Evolutionary conservation across 2,888 invertebrate species (phyloP), one percentile per base, ranked within the genome.

Genomic region (Drosophila nigricruria): DNA sequence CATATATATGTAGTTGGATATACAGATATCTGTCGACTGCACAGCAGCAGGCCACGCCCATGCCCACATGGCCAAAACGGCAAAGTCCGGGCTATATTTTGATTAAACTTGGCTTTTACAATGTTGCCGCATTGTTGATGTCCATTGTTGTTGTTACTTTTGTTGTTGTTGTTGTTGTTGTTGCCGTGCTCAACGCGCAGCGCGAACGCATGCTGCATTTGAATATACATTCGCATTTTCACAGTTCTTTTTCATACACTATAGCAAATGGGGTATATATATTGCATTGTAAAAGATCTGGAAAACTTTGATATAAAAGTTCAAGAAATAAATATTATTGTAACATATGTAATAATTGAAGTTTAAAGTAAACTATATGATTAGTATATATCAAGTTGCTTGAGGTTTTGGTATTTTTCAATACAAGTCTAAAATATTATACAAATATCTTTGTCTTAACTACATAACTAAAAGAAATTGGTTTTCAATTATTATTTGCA

Each of bases 41-140:
- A 49, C 47, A 30, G 30, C 1, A 5, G 16, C 38, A 16, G 18
- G 63, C 81, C 58, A 43, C 65, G 45, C 43, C 43, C 70, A 47
- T 38, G 43, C 32, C 25, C 38, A 60, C 71, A 47, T 25, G 45
- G 49, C 53, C 27, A 47, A 23, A 43, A 34, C 23, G 23, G 56
- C 32, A 27, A 23, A 50, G 59, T 71, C 60, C 45, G 52, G 59
- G 68, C 81, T 59, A 79, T 76, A 82, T 87, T 87, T 82, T 84
- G 84, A 84, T 84, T 87, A 87, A 87, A 87, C 85, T 87, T 87
- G 88, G 88, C 84, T 87, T 84, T 87, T 85, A 85, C 85, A 68
- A 68, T 66, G 64, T 71, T 67, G 77, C 64, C 75, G 61, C 77
- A 74, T 78, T 77, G 77, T 81, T 63, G 62, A 70, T 74, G 70